Evolutionary conservation across 2,113 vertebrate species (phyloP).

Genomic region (Eptesicus fuscus): DNA sequence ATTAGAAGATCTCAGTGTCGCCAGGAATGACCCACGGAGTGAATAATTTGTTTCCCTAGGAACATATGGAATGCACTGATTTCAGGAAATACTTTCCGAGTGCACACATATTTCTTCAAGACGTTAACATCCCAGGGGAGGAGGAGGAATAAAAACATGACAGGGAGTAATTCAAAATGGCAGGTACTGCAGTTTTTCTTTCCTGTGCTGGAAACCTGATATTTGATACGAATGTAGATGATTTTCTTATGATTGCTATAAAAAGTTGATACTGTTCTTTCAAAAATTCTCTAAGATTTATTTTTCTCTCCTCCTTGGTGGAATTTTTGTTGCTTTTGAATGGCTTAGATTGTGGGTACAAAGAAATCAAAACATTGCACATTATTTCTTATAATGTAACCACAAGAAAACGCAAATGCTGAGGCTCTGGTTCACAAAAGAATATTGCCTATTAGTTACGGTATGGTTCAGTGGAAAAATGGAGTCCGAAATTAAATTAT

Average conservation of each 20-base stretch:
- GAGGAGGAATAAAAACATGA: conserved; percentile 80
- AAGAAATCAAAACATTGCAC: conserved; percentile 66
- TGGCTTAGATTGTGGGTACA: conserved; percentile 34
- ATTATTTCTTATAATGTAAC: conserved; percentile 73
- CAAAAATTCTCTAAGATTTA: conserved; percentile 72
- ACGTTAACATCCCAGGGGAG: conserved; percentile 80
- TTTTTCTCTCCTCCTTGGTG: conserved; percentile 68
- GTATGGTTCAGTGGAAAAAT: conserved; percentile 76
- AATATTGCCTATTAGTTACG: conserved; percentile 75
- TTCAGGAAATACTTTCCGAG: conserved; percentile 86
- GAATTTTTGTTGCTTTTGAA: conserved; percentile 69
- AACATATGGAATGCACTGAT: conserved; percentile 84
- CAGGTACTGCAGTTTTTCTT: conserved; percentile 79
- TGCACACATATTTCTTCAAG: conserved; percentile 82
- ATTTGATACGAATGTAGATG: conserved; percentile 75
- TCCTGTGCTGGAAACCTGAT: conserved; percentile 79
- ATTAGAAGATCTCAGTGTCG: conserved; percentile 78
- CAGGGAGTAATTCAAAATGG: conserved; percentile 83
- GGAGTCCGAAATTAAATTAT: conserved; percentile 76
- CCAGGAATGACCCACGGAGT: conserved; percentile 74
- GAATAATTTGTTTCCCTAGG: conserved; percentile 79
- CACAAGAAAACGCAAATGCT: conserved; percentile 70
- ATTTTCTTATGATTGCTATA: conserved; percentile 77
- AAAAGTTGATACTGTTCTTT: conserved; percentile 70
- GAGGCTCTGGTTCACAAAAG: conserved; percentile 67